phyloP scores from a whole-genome alignment of 2,888 invertebrate genomes.

The Netelia inedita region DNA sequence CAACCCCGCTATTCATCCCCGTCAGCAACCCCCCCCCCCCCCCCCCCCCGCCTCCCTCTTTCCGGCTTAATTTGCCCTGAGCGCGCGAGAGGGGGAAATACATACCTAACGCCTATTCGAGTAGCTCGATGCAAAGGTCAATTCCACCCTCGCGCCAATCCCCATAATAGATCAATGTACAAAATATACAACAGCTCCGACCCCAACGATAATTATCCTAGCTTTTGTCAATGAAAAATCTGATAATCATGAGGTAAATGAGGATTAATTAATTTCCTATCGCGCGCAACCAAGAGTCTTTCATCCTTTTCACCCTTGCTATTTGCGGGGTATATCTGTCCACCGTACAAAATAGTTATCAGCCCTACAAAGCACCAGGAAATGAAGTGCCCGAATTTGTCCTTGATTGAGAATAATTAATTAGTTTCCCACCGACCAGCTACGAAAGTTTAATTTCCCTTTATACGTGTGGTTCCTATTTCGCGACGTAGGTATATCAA shows the following conservation, averaged over 20 bases:
- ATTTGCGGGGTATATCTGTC: not conserved
- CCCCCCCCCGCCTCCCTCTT: slow-evolving; percentile 33
- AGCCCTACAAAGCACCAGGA: not conserved
- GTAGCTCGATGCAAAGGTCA: slow-evolving; percentile 30
- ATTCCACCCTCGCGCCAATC: not conserved
- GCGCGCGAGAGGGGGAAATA: not conserved
- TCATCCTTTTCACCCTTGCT: not conserved
- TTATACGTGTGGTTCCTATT: not conserved
- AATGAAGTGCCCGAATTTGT: not conserved
- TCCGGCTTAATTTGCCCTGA: slow-evolving; percentile 33
- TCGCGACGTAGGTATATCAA: slow-evolving; percentile 3
- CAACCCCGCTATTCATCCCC: slow-evolving; percentile 56
- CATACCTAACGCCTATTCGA: slow-evolving; percentile 26
- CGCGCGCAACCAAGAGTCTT: not conserved
- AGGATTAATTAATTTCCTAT: slow-evolving; percentile 35
- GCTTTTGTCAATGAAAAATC: not conserved
- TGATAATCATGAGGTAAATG: slow-evolving; percentile 12
- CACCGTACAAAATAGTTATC: not conserved
- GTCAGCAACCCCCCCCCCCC: slow-evolving; percentile 38
- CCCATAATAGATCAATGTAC: not conserved
- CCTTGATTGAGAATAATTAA: slow-evolving; percentile 26
- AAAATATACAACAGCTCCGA: not conserved
- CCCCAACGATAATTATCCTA: not conserved
- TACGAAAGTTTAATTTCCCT: slow-evolving; percentile 28
- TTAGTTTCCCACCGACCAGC: slow-evolving; percentile 33